Base-by-base conservation (phyloP, 53 echinoderm and acorn worm genomes). In the Luidia sarsii region DNA sequence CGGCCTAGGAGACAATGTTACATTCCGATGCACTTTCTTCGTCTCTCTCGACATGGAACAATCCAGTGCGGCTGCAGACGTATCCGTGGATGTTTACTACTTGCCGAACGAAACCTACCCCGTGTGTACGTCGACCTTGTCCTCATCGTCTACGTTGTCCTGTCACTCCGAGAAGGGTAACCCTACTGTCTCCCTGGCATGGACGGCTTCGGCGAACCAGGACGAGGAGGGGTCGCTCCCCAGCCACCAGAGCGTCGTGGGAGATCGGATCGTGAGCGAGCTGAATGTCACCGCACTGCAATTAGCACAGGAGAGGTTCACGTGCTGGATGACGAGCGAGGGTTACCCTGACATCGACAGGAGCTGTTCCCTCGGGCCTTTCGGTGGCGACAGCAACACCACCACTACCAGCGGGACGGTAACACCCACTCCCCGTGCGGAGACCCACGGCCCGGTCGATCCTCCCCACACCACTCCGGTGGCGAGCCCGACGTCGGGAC, bases 311-410 rank as follows among this genome's bases (percentile, higher is more conserved):
- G 10, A 19, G 31, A 31, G 28, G 30, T 68, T 68, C 31, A 68
- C 50, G 18, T 68, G 68, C 49, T 49, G 13, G n/a, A 49, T 68
- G 68, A 68, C 68, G 33, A 68, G 50, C 19, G 1, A 0, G 49
- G 68, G 31, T 0, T 68, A 48, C 49, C 68, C 68, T 18, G 48
- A 50, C 0, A 21, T 32, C 50, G 1, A 7, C n/a, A 68, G 33
- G 3, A 68, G 49, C 25, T 68, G 68, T 18, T 48, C 68, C 4
- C n/a, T 49, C 30, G 50, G 50, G 19, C 68, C 68, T 2, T 28
- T 68, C 9, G 37, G 16, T 51, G 18, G 3, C 51, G 15, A 15
- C 51, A 15, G 6, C 27, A 11, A 30, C 3, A 0, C 59, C 59
- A 15, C 13, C 59, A 24, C n/a, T n/a, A n/a, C n/a, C n/a, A n/a